Percentiles rank a stretch among this genome's conserved stretches.
Evolutionary conservation across 2,888 invertebrate genomes (phyloP).

Genomic region (Alloscopus bannaensis): DNA sequence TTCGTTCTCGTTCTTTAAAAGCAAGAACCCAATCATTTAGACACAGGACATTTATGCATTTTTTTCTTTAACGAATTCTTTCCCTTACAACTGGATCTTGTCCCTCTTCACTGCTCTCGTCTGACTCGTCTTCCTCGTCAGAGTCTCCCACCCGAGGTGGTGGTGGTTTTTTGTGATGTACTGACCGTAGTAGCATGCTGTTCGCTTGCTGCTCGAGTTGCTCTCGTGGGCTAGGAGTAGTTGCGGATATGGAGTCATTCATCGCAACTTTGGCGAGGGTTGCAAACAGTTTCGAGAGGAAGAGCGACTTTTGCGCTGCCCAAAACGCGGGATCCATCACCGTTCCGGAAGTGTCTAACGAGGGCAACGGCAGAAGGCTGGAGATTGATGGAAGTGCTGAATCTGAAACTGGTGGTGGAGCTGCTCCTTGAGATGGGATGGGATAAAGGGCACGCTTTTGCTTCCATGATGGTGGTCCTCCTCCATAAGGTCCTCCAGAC

Average conservation of each 20-base stretch:
- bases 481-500: neutral
- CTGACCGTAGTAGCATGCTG: constrained; percentile 61
- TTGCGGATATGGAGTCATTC: constrained; percentile 55
- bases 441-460: constrained; percentile 44
- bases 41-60: neutral
- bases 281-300: constrained; percentile 69
- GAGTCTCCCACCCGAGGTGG: constrained; percentile 6
- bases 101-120: constrained; percentile 26
- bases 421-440: constrained; percentile 4
- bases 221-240: constrained; percentile 52
- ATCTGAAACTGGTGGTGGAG: constrained; percentile 26
- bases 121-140: constrained; percentile 45
- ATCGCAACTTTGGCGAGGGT: constrained; percentile 68
- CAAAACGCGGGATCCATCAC: constrained; percentile 66
- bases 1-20: constrained; percentile 47
- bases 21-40: neutral
- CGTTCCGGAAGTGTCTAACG: constrained; percentile 53
- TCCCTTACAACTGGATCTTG: neutral
- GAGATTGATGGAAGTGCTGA: constrained; percentile 12
- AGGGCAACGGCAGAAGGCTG: constrained; percentile 56
- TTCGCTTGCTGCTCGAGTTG: constrained; percentile 63
- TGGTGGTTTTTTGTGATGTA: constrained; percentile 25
- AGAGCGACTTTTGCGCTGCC: constrained; percentile 71
- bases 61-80: neutral
- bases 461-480: neutral